phyloP scores from a whole-genome alignment of 2,797 vertebrate genomes.

The Urocyon cinereoargenteus region DNA sequence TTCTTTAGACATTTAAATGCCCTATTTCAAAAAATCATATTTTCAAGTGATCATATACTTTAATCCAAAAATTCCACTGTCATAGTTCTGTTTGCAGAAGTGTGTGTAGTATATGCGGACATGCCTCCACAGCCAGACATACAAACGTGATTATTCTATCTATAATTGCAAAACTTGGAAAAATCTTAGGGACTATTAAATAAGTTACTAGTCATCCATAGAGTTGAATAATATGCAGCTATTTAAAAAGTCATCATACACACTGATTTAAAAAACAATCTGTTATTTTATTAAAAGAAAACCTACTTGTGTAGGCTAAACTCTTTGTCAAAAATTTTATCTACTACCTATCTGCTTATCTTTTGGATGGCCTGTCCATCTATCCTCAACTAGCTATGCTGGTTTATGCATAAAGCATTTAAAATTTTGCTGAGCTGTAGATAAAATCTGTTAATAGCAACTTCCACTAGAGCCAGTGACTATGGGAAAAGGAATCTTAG shows the following conservation, averaged over 20 bases:
- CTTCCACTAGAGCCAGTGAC: neutral
- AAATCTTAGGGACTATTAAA: neutral
- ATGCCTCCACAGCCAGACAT: fast-evolving
- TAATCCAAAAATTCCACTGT: neutral
- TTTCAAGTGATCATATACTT: neutral
- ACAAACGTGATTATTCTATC: neutral
- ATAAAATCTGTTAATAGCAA: neutral
- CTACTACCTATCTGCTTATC: neutral
- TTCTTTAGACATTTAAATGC: neutral
- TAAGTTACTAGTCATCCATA: neutral
- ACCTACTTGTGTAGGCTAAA: neutral
- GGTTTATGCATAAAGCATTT: neutral
- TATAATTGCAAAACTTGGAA: neutral
- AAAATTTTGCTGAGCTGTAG: neutral
- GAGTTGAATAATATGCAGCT: neutral
- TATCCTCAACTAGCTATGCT: neutral
- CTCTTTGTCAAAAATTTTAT: neutral
- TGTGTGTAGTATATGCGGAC: neutral
- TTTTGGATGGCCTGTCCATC: neutral
- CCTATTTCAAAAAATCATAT: neutral
- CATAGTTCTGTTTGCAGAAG: neutral
- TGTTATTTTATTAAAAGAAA: neutral
- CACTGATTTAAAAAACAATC: no score
- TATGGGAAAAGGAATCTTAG: neutral
- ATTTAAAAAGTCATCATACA: neutral